Base-by-base conservation (phyloP, 2,113 vertebrate genomes). In the Capreolus pygargus region DNA sequence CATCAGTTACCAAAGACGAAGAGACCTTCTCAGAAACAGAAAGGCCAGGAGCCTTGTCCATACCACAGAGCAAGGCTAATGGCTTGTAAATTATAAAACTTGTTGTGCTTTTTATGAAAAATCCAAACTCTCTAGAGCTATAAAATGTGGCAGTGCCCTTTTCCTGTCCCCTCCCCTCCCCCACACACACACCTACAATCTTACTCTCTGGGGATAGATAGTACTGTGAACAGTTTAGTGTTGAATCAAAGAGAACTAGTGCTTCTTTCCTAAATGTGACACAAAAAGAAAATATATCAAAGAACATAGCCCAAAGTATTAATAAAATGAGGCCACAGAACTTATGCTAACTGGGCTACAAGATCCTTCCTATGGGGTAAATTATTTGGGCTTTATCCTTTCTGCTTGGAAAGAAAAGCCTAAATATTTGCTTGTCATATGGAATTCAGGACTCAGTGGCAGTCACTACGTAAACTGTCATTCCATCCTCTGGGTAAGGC, bases 231-330 rank as follows among this genome's bases (percentile, higher is more conserved):
- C 8, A 50, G 10, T 60, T 76, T 52, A 58, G 23, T 67, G 57
- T 52, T 93, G 86, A 64, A 47, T 84, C 81, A 43, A 64, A 88
- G 89, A 74, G 82, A 36, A 33, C 43, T 43, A 36, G 15, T 43
- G 36, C 76, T 87, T 60, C 89, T 90, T 74, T 79, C n/a, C 52
- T 70, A 55, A 84, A 87, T 16, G 11, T 82, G 70, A 43, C 9
- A 60, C 57, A 45, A 39, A 60, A 39, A 87, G 39, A 67, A 36
- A 83, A 19, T 45, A 21, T 14, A 28, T 14, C 33, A 23, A 82
- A 47, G 36, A 81, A 76, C 2, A 1, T 19, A 33, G 28, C 54
- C 60, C 60, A 54, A 3, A 82, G 88, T 47, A 70, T 70, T 36
- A 70, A 70, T 39, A 55, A 92, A 91, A 54, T 28, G n/a, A 86